These are phyloP conservation scores for Lordiphosa andalusiaca DNA, from an alignment of 2,888 invertebrate genomes.

Conservation along the genomic window DNA sequence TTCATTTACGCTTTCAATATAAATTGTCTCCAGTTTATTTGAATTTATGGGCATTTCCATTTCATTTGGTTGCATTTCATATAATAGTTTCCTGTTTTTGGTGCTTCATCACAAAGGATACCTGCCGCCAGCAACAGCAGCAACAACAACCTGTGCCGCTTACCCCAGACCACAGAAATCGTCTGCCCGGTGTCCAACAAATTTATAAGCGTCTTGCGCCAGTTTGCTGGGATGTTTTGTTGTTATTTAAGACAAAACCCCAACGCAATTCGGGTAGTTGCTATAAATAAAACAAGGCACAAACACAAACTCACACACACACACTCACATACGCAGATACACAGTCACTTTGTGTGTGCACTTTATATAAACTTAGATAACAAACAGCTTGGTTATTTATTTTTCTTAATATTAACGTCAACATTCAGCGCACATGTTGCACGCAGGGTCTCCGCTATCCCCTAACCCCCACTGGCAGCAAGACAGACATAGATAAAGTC, in stretches of 20 bases:
- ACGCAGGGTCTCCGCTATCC: slow-evolving; percentile 49
- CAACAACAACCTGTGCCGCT: too few species aligned
- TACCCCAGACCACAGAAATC: slow-evolving; percentile 4
- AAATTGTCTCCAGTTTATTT: slow-evolving; percentile 44
- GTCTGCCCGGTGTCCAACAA: slow-evolving; percentile 35
- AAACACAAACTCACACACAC: slow-evolving; percentile 16
- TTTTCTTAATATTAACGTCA: slow-evolving; percentile 75
- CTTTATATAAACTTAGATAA: slow-evolving; percentile 73
- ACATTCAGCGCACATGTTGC: slow-evolving; percentile 75
- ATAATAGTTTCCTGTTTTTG: slow-evolving; percentile 21
- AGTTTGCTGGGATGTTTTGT: slow-evolving; percentile 45
- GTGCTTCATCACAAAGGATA: slow-evolving; percentile 45
- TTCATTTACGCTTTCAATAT: slow-evolving; percentile 22
- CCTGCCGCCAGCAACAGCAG: background rate
- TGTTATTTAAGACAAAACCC: slow-evolving; percentile 62
- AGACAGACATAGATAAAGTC: slow-evolving; percentile 66
- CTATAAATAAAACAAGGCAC: slow-evolving; percentile 68
- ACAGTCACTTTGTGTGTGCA: slow-evolving; percentile 34
- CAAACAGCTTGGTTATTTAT: slow-evolving; percentile 74
- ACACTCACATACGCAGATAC: background rate
- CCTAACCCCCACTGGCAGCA: slow-evolving; percentile 33
- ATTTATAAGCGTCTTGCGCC: slow-evolving; percentile 66
- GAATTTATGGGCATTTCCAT: slow-evolving; percentile 49
- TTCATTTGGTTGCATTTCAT: slow-evolving; percentile 45
- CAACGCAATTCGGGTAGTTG: slow-evolving; percentile 67